A percentile compares a stretch with the other conserved stretches of the same genome.
phyloP scores from a whole-genome alignment of 2,797 vertebrate species.

The Peromyscus eremicus region DNA sequence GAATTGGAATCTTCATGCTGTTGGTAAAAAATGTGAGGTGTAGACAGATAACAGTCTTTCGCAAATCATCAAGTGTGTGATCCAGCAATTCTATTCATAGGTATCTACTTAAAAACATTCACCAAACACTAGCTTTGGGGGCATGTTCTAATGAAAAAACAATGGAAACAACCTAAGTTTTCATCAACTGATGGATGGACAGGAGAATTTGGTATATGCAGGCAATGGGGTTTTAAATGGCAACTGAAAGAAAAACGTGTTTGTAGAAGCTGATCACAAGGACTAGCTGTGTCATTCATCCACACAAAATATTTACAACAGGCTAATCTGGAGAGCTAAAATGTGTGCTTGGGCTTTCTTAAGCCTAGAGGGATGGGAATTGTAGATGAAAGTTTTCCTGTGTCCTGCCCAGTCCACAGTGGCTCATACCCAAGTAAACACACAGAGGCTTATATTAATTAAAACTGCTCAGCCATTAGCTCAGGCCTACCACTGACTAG shows the following conservation, averaged over 20 bases:
- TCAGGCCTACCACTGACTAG: too few species aligned
- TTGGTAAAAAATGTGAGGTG: background rate
- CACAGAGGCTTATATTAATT: too few species aligned
- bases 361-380: background rate
- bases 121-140: background rate
- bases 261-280: background rate
- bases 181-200: background rate
- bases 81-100: background rate
- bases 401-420: too few species aligned
- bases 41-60: background rate
- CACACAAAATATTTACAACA: too few species aligned
- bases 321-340: background rate
- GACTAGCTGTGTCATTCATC: background rate
- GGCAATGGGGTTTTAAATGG: background rate
- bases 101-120: background rate
- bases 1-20: background rate
- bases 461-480: too few species aligned
- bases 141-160: background rate
- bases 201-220: background rate
- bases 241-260: background rate
- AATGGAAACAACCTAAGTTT: background rate
- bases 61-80: background rate
- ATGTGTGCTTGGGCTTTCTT: rapidly evolving
- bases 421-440: too few species aligned
- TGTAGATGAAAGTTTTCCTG: too few species aligned